phyloP scores from a whole-genome alignment of 2,797 vertebrate species.

The Hypotaenidia okinawae region DNA sequence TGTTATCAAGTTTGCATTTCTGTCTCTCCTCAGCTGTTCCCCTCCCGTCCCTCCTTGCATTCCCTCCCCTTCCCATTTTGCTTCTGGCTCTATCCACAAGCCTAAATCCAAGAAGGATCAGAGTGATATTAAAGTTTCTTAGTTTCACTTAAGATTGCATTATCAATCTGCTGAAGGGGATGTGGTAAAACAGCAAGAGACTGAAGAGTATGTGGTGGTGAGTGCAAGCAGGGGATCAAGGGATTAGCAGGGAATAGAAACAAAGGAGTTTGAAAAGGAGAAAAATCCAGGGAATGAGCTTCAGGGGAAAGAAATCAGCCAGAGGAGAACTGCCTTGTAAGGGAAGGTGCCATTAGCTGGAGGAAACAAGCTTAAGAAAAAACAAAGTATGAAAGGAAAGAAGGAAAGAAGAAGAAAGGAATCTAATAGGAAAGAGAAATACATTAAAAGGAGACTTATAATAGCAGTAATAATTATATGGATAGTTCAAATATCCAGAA shows the following conservation, averaged over 20 bases:
- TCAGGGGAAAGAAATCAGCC: neutral
- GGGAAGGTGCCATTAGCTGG: neutral
- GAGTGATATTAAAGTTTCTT: slow-evolving; percentile 20
- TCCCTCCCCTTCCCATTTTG: neutral
- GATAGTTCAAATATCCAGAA: neutral
- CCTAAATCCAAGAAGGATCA: slow-evolving; percentile 11
- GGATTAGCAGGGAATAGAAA: slow-evolving; percentile 28
- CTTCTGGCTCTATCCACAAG: neutral
- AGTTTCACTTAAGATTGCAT: slow-evolving; percentile 29
- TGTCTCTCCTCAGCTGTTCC: neutral
- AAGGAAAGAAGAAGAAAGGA: neutral
- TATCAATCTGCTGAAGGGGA: slow-evolving; percentile 3
- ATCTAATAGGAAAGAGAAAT: neutral
- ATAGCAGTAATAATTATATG: neutral
- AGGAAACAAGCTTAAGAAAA: neutral
- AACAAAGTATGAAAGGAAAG: neutral
- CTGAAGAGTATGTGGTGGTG: neutral
- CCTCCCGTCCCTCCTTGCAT: neutral
- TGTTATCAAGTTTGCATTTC: slow-evolving; percentile 20
- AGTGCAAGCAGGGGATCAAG: neutral
- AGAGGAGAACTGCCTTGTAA: neutral
- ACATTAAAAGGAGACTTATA: neutral
- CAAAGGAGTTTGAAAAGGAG: slow-evolving; percentile 23
- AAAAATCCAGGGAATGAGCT: slow-evolving; percentile 10
- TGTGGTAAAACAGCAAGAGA: slow-evolving; percentile 23